Evolutionary conservation across 2,888 invertebrate genomes (phyloP).

Genomic region (Euplexia lucipara): DNA sequence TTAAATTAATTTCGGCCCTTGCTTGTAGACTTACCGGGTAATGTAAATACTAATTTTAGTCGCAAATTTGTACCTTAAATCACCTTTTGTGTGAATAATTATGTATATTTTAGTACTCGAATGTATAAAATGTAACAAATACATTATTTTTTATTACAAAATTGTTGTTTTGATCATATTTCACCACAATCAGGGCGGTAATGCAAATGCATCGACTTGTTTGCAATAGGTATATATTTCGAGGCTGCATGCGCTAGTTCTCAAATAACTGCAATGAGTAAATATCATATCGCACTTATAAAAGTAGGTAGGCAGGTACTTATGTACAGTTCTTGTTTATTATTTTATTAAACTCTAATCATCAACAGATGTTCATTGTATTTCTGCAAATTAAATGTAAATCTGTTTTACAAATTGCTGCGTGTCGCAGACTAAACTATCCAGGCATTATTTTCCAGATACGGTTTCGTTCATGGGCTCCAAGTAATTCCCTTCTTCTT

Average conservation of each 20-base stretch:
- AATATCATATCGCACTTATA: constrained; percentile 54
- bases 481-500: too few species aligned
- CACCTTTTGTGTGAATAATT: constrained; percentile 39
- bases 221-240: constrained; percentile 52
- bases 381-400: background rate
- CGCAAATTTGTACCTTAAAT: constrained; percentile 37
- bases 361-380: constrained; percentile 28
- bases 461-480: background rate
- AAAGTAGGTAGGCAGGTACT: background rate
- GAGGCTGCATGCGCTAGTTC: constrained; percentile 50
- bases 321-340: too few species aligned
- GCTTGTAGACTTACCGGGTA: constrained; percentile 1
- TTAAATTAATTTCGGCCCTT: background rate
- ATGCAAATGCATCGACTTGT: constrained; percentile 42
- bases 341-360: background rate
- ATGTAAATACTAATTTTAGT: constrained; percentile 38
- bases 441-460: background rate
- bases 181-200: constrained; percentile 68
- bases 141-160: constrained; percentile 65
- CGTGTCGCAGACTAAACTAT: background rate
- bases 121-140: constrained; percentile 62
- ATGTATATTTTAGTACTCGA: constrained; percentile 61
- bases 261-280: constrained; percentile 36
- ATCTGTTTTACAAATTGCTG: background rate
- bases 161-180: constrained; percentile 67